Evolutionary conservation across 1,140 invertebrate species (phyloP).

Genomic region (Eumaeus atala): DNA sequence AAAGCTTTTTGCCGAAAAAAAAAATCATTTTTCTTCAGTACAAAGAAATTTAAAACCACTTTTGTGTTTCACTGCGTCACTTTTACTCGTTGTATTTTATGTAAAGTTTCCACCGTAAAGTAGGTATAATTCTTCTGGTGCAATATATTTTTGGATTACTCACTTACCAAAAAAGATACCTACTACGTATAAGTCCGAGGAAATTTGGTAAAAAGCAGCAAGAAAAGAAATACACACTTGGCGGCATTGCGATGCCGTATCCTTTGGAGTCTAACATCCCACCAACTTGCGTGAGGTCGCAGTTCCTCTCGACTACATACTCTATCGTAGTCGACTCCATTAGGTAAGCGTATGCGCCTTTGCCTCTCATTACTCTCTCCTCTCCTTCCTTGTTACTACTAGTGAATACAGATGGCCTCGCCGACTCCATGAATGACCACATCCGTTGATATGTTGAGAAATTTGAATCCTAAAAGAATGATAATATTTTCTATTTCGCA

Average conservation of each 20-base stretch:
- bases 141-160: too few relatives aligned
- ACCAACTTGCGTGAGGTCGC: slow-evolving; percentile 92
- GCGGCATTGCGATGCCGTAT: slow-evolving; percentile 94
- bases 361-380: slow-evolving; percentile 86
- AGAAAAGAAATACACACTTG: slow-evolving; percentile 79
- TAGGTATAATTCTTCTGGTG: too few relatives aligned
- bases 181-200: too few relatives aligned
- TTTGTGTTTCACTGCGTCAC: too few relatives aligned
- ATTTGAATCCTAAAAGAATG: slow-evolving; percentile 85
- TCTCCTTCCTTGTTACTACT: slow-evolving; percentile 90
- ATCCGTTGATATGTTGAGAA: slow-evolving; percentile 93
- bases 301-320: slow-evolving; percentile 92
- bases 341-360: slow-evolving; percentile 91
- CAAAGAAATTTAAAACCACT: too few relatives aligned
- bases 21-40: too few relatives aligned
- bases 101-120: too few relatives aligned
- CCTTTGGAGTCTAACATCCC: slow-evolving; percentile 93
- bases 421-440: slow-evolving; percentile 95
- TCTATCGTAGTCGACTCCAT: slow-evolving; percentile 96
- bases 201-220: background rate
- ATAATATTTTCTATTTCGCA: background rate
- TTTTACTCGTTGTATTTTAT: too few relatives aligned
- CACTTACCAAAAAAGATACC: too few relatives aligned
- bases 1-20: too few relatives aligned
- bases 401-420: slow-evolving; percentile 88